These are phyloP conservation scores for Emys orbicularis DNA, from an alignment of 2,797 vertebrate genomes.

Conservation along the genomic window DNA sequence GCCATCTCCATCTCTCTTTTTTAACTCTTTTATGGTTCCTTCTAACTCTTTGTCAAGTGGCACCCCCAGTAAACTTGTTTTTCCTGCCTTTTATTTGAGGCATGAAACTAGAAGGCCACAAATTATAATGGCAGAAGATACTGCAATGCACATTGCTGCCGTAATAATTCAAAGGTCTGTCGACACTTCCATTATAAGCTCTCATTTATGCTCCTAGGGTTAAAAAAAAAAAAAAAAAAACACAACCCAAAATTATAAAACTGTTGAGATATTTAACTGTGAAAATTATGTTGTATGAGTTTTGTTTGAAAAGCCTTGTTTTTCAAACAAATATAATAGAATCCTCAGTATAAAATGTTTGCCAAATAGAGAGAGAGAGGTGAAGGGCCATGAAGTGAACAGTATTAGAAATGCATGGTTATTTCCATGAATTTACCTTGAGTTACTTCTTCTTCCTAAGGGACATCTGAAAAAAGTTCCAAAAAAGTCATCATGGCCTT, in stretches of 20 bases:
- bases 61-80: conserved; percentile 33
- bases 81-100: conserved; percentile 13
- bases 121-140: conserved; percentile 32
- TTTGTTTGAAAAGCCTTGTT: not conserved
- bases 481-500: not conserved
- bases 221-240: conserved; percentile 33
- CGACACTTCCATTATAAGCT: conserved; percentile 49
- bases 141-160: not conserved
- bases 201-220: conserved; percentile 30
- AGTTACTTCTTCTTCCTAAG: not conserved
- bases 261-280: conserved; percentile 26
- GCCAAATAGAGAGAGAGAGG: not conserved
- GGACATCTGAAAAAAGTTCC: not conserved
- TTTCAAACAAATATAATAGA: not conserved
- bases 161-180: conserved; percentile 48
- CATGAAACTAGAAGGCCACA: conserved; percentile 12
- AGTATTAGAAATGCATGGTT: not conserved
- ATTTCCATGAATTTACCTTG: not conserved
- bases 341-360: not conserved
- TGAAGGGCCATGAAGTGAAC: not conserved
- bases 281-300: not conserved
- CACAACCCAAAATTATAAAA: not conserved
- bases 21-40: conserved; percentile 43
- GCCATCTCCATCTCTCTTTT: conserved; percentile 49
- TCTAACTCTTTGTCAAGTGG: conserved; percentile 31